Conservation (phyloP, 2,113 vertebrate genomes). For the Prunella fulvescens region DNA sequence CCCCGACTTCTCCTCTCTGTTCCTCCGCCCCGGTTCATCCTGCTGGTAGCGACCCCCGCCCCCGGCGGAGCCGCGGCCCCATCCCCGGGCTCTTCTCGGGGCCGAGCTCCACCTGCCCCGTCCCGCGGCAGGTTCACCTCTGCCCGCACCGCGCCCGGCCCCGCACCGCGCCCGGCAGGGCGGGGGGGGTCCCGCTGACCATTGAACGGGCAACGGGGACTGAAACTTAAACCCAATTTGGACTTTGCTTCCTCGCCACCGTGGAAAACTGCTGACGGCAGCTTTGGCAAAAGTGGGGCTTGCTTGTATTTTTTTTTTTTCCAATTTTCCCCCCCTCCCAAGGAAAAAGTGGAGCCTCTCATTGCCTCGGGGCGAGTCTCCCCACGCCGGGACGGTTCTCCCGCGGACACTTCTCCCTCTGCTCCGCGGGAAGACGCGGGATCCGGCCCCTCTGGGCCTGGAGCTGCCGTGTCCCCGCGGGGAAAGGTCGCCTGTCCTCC, state of each 20-base stretch:
- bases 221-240: slow-evolving; percentile 41
- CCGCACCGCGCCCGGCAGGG: not conserved
- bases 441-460: not conserved
- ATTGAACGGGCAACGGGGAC: not conserved
- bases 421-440: not conserved
- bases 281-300: slow-evolving; percentile 10
- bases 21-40: not conserved
- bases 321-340: not conserved
- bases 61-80: not conserved
- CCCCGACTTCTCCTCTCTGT: not conserved
- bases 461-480: not conserved
- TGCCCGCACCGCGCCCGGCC: not conserved
- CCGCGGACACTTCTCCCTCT: not conserved
- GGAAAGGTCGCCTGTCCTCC: not conserved
- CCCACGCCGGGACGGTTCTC: not conserved
- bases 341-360: not conserved
- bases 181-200: not conserved
- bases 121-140: slow-evolving; percentile 32
- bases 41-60: not conserved
- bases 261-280: slow-evolving; percentile 36
- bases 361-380: not conserved
- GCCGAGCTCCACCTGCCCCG: not conserved
- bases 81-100: not conserved
- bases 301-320: not conserved
- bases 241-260: slow-evolving; percentile 26